These are phyloP conservation scores for Cynopterus brachyotis DNA, from an alignment of 2,113 vertebrate genomes.

Conservation along the genomic window DNA sequence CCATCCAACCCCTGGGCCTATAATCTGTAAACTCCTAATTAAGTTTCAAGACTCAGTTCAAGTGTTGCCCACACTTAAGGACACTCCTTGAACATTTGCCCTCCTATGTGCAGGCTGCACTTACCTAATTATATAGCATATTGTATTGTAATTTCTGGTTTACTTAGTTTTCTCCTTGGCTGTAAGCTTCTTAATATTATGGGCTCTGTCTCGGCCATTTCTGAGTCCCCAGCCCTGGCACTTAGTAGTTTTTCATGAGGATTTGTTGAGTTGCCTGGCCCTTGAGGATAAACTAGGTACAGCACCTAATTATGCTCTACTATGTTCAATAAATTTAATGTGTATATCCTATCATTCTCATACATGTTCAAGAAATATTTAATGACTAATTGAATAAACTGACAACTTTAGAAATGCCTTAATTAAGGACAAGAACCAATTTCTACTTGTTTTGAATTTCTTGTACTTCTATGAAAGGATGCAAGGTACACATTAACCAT, in stretches of 20 bases:
- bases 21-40: not conserved
- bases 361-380: not conserved
- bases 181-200: not conserved
- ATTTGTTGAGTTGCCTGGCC: not conserved
- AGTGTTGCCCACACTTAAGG: not conserved
- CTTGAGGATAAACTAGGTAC: not conserved
- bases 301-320: not conserved
- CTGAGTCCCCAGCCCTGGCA: not conserved
- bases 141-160: not conserved
- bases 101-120: not conserved
- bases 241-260: not conserved
- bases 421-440: not conserved
- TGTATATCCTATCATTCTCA: not conserved
- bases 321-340: not conserved
- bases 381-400: not conserved
- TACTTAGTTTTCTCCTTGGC: not conserved
- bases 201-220: not conserved
- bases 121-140: not conserved
- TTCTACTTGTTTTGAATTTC: constrained; percentile 10
- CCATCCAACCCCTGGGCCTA: no score
- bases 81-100: not conserved
- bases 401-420: not conserved
- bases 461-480: not conserved
- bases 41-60: not conserved
- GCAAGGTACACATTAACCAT: not conserved